These are phyloP conservation scores for Marmota flaviventris DNA, from an alignment of 2,113 vertebrate genomes.

Conservation along the genomic window DNA sequence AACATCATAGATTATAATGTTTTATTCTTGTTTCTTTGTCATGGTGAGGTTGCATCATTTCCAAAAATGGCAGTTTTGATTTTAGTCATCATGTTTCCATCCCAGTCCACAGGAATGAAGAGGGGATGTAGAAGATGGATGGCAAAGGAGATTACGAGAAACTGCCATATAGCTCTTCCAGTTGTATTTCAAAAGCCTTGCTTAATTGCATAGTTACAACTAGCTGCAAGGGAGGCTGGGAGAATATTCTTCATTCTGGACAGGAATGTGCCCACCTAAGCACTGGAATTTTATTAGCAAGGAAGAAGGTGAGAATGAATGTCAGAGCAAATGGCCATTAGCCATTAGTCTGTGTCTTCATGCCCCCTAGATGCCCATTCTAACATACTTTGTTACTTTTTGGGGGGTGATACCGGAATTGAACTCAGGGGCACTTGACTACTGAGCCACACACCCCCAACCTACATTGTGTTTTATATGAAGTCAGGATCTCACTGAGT, in stretches of 20 bases:
- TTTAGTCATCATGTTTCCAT: neutral
- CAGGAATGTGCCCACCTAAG: too few relatives aligned
- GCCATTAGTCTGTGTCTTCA: neutral
- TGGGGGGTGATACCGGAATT: too few relatives aligned
- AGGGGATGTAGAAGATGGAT: neutral
- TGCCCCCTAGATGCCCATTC: neutral
- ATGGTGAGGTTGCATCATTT: neutral
- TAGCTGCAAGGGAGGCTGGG: neutral
- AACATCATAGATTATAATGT: neutral
- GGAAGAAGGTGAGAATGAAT: neutral
- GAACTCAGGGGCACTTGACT: too few relatives aligned
- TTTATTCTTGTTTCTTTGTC: conserved; percentile 30
- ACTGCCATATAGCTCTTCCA: neutral
- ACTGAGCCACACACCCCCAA: too few relatives aligned
- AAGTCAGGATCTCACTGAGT: too few relatives aligned
- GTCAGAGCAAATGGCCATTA: neutral
- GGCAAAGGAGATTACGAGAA: neutral
- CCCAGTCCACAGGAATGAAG: neutral
- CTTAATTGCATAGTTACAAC: too few relatives aligned
- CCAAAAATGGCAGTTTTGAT: neutral
- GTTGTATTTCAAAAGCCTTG: neutral
- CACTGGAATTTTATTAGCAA: neutral
- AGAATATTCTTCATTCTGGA: neutral
- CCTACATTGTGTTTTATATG: too few relatives aligned
- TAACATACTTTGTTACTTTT: neutral